Evolutionary conservation across 92 coral and sea anemone genomes (phyloP), one percentile per base, ranked within the genome.

Genomic region (Parazoanthus atlanticus): DNA sequence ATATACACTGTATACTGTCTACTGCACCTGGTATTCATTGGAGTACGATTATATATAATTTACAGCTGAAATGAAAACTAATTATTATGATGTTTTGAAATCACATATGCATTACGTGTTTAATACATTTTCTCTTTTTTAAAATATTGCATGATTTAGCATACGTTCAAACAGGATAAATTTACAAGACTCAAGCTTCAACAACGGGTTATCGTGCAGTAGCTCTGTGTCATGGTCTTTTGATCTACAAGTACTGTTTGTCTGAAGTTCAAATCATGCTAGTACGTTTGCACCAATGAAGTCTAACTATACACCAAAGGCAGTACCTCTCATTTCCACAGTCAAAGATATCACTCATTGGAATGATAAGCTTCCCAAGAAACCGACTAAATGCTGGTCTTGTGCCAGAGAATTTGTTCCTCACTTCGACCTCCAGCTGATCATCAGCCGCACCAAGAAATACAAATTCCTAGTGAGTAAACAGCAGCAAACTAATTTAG

Each of bases 321-420:
- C 67, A 76, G 82, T 89, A 96, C 99, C 98, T 93, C 79, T 87
- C 88, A 74, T 90, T 82, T 78, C 90, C 93, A 73, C 88, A 85
- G 49, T 93, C 95, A 86, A 95, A 92, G 65, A 97, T 86, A 79
- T 97, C 99, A 91, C 93, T 86, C 33, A 97, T 81, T 17, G 99
- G 97, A 77, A 97, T 89, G 47, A 91, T 86, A 23, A 97, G 92
- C 84, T 95, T 97, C 49, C 99, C 99, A 77, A 97, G 92, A 79
- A 95, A 97, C 36, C 99, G 94, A 81, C 99, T 97, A 81, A 97
- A 94, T 23, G 96, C 93, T 21, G 99, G 99, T 41, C 96, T 92
- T 64, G 98, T 94, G 12, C 99, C 99, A 29, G 98, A 94, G 92
- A 94, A 95, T 75, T 93, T 94, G 86, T 97, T 97, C 71, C 99